Percentiles rank a stretch among this genome's conserved stretches.
Conservation (phyloP, 1,140 invertebrate genomes). For the Doryteuthis pealeii region DNA sequence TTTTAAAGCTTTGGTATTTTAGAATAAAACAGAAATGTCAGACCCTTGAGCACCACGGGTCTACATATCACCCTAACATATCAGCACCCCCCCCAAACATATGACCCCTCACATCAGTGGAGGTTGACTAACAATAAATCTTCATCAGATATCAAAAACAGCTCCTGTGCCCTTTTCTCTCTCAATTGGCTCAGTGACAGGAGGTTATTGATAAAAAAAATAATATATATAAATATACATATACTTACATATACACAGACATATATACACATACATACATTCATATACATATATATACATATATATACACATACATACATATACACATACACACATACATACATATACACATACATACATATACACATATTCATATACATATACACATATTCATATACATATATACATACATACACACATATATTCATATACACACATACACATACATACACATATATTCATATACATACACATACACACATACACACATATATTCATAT, state of each 20-base stretch:
- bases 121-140: no score
- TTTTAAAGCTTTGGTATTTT: no score
- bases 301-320: not conserved
- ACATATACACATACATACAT: not conserved
- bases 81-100: no score
- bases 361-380: not conserved
- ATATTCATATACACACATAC: not conserved
- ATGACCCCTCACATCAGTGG: no score
- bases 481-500: not conserved
- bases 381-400: not conserved
- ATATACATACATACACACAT: not conserved
- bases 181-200: no score
- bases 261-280: no score
- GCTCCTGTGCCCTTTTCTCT: no score
- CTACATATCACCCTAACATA: no score
- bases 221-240: not conserved
- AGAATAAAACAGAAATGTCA: no score
- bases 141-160: no score
- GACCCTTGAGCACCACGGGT: no score
- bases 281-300: not conserved
- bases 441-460: not conserved
- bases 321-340: not conserved
- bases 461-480: not conserved
- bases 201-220: not conserved
- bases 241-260: no score